Evolutionary conservation across 1,140 invertebrate species (phyloP), one percentile per base, ranked within the genome.

Genomic region (Steinernema khuongi): DNA sequence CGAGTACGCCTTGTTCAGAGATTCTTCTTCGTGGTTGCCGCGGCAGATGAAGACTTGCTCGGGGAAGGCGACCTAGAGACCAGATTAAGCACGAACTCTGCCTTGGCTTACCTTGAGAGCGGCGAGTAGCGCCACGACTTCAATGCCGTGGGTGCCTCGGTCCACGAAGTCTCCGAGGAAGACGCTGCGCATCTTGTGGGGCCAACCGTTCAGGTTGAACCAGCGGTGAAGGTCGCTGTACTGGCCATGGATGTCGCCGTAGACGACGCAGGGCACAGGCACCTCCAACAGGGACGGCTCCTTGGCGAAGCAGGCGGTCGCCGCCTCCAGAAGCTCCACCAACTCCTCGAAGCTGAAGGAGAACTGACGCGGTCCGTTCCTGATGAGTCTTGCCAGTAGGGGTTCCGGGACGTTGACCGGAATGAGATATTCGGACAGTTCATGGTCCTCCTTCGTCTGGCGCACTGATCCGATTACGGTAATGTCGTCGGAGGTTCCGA

Each of bases 221-320:
- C 86, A 86, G 43, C 83, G 79, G 26, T 87, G 68, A 26, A 87
- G 75, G 75, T 87, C 87, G 72, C 83, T 83, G 81, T 84, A 87
- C 73, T 87, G 87, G 31, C 87, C 87, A 81, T 87, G 87, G 41
- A 87, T 87, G 77, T 87, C 87, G 4, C 87, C 87, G 68, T 79
- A 77, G 14, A 79, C 68, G 18, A 67, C 69, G 18, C 41, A 60
- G 26, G 77, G 77, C 30, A 78, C 74, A 4, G 31, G 36, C 18
- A 76, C 41, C 50, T 77, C 76, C 22, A 77, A 36, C 36, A 79
- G 60, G 22, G 74, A 71, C 1, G 73, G 68, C 29, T 79, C 77
- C 7, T 26, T 32, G 1, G 32, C 79, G 67, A 80, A 77, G 4
- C 36, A 30, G n/a, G 31, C 32, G 26, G 74, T 33, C 14, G 50